Percentiles rank a stretch among this genome's conserved stretches.
phyloP scores from a whole-genome alignment of 2,888 invertebrate species.

The Cataglyphis albicans region DNA sequence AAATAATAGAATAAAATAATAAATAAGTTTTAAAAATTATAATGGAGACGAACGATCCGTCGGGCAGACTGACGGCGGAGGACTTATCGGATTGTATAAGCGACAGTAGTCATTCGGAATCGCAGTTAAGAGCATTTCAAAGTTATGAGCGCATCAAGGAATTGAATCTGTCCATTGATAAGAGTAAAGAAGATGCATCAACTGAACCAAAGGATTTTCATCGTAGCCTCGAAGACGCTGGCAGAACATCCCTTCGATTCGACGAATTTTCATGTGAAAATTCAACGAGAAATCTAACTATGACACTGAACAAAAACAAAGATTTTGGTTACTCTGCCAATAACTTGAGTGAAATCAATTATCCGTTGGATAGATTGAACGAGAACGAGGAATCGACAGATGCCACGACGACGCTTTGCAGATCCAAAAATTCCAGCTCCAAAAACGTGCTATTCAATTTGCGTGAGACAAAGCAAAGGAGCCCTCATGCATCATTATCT shows the following conservation, averaged over 20 bases:
- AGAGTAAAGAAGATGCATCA: conserved; percentile 63
- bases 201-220: conserved; percentile 74
- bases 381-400: conserved; percentile 73
- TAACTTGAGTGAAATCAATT: conserved; percentile 67
- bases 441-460: conserved; percentile 78
- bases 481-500: conserved; percentile 60
- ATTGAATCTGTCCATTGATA: conserved; percentile 76
- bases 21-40: background rate
- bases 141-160: conserved; percentile 79
- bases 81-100: conserved; percentile 78
- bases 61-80: conserved; percentile 72
- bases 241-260: conserved; percentile 64
- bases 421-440: conserved; percentile 73
- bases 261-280: conserved; percentile 73
- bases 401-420: conserved; percentile 68
- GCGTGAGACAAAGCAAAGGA: conserved; percentile 72
- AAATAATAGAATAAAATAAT: background rate
- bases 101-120: conserved; percentile 79
- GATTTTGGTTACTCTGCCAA: conserved; percentile 71
- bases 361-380: conserved; percentile 70
- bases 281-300: conserved; percentile 68
- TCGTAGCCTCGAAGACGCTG: conserved; percentile 56
- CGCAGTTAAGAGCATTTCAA: conserved; percentile 77
- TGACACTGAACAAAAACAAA: conserved; percentile 75
- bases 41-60: conserved; percentile 79